These are phyloP conservation scores for Saxidomus purpurata DNA, from an alignment of 1,140 invertebrate species.

Conservation along the genomic window DNA sequence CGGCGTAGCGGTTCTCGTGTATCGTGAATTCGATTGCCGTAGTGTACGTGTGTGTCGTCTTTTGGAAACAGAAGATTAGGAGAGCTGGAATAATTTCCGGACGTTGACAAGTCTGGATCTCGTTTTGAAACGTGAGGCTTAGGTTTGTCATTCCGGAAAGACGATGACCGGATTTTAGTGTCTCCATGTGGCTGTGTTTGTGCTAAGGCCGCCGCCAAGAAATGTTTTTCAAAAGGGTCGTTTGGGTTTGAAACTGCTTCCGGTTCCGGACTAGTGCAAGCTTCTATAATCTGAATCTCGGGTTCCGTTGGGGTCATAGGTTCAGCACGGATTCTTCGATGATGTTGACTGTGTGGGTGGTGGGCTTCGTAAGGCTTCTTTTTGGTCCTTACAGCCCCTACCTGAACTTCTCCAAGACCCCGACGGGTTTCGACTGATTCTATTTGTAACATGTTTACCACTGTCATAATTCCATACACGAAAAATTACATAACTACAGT, in stretches of 20 bases:
- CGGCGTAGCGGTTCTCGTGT: constrained; percentile 90
- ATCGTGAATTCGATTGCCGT: background rate
- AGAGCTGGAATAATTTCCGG: constrained; percentile 59
- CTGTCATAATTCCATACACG: constrained; percentile 12
- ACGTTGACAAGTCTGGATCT: constrained; percentile 1
- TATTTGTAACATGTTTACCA: constrained; percentile 5
- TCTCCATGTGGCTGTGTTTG: background rate
- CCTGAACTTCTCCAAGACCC: background rate
- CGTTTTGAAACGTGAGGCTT: constrained; percentile 44
- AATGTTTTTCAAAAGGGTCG: constrained; percentile 57
- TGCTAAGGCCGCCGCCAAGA: constrained; percentile 14
- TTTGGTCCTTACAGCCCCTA: background rate
- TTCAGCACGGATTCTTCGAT: constrained; percentile 38
- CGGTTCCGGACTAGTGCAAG: background rate
- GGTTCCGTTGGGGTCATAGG: constrained; percentile 8
- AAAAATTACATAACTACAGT: too few species aligned
- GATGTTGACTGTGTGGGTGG: constrained; percentile 55
- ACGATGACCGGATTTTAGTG: constrained; percentile 49
- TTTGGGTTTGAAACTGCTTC: constrained; percentile 53
- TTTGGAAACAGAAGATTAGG: constrained; percentile 60
- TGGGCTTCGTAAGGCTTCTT: constrained; percentile 55
- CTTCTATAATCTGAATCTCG: constrained; percentile 44
- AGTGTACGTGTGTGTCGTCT: constrained; percentile 35
- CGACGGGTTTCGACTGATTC: background rate
- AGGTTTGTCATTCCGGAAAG: constrained; percentile 58